Conservation (phyloP, 2,113 vertebrate species). For the Ploceus nigricollis region DNA sequence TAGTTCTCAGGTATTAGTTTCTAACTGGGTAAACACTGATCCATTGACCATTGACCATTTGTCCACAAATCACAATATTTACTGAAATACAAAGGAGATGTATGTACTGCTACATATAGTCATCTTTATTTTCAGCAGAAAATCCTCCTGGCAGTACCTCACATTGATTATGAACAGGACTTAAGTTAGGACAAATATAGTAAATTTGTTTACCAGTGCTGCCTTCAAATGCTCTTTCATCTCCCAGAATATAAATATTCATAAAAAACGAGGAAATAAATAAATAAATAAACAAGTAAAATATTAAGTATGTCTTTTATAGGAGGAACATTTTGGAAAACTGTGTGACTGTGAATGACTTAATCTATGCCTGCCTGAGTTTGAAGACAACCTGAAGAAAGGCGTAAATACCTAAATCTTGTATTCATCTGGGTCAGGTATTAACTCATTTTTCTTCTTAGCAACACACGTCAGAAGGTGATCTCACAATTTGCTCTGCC, state of each 20-base stretch:
- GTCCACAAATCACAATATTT: neutral
- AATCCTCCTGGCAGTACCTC: neutral
- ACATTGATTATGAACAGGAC: neutral
- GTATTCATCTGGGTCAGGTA: neutral
- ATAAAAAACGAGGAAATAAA: neutral
- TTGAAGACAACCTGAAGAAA: neutral
- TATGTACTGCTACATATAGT: neutral
- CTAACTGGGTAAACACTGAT: neutral
- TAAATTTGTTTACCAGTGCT: neutral
- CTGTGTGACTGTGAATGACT: neutral
- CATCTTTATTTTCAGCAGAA: neutral
- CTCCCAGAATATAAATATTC: neutral
- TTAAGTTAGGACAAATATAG: neutral
- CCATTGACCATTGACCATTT: neutral
- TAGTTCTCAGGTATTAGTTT: neutral
- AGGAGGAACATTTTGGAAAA: neutral
- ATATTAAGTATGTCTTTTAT: neutral
- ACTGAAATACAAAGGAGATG: neutral
- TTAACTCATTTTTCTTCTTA: neutral
- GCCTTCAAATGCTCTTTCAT: neutral
- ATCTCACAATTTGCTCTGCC: neutral
- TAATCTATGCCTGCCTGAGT: neutral
- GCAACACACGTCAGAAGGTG: neutral
- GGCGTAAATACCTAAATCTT: neutral
- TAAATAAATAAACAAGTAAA: neutral